phyloP scores from a whole-genome alignment of 2,888 invertebrate species.

The Caenorhabditis doughertyi region DNA sequence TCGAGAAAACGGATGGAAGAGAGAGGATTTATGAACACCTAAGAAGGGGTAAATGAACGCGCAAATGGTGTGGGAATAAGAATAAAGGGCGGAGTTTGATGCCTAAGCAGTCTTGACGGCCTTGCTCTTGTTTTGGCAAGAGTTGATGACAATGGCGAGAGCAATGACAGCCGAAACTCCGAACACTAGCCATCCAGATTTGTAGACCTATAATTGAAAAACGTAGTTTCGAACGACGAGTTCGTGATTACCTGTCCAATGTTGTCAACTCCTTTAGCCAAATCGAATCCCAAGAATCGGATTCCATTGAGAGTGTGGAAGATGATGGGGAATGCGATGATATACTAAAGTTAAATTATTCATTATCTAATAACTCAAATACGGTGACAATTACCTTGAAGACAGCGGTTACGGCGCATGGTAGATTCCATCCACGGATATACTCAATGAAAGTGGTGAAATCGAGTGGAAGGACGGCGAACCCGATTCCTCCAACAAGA shows the following conservation, averaged over 20 bases:
- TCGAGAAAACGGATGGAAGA: neutral
- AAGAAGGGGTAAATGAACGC: constrained; percentile 31
- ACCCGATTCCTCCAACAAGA: constrained; percentile 80
- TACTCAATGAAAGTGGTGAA: constrained; percentile 81
- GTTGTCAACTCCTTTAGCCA: constrained; percentile 78
- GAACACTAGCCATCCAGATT: constrained; percentile 81
- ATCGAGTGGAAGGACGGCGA: constrained; percentile 80
- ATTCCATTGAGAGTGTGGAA: constrained; percentile 83
- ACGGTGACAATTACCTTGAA: constrained; percentile 73
- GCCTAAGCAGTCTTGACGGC: constrained; percentile 62
- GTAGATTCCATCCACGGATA: constrained; percentile 77
- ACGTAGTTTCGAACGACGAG: neutral
- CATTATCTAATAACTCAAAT: neutral
- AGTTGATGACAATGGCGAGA: constrained; percentile 75
- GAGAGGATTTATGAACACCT: constrained; percentile 42
- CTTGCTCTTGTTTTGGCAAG: constrained; percentile 66
- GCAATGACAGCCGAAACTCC: constrained; percentile 78
- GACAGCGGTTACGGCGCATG: constrained; percentile 75
- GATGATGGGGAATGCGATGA: constrained; percentile 82
- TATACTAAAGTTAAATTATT: constrained; percentile 69
- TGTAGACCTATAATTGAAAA: constrained; percentile 74
- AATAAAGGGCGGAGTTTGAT: constrained; percentile 39
- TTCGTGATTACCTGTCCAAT: constrained; percentile 64
- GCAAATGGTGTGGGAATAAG: constrained; percentile 21
- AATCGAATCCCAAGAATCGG: constrained; percentile 82